Base-by-base conservation (phyloP, 2,888 invertebrate species). In the Philonicus albiceps region DNA sequence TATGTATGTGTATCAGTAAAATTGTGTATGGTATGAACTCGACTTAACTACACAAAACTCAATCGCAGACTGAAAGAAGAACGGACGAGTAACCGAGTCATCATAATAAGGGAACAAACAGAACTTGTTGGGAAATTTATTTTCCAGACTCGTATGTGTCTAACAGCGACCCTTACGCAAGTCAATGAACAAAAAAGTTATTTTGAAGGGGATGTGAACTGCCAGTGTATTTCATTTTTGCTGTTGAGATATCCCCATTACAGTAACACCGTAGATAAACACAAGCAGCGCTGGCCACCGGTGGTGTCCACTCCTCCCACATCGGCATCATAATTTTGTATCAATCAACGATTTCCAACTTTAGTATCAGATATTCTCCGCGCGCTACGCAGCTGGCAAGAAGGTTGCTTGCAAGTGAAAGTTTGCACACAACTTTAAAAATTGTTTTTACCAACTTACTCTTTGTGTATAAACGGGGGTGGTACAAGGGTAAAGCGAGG, bases 31-130 rank as follows among this genome's bases (percentile, higher is more conserved):
- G 75, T 86, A 86, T 80, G 64, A 86, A 72, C 83, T 86, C 86
- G 83, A 73, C 84, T 92, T 92, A 91, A 92, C 92, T 91, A 92
- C 92, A 92, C 92, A 92, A 91, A 92, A 92, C 91, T 92, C 92
- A 92, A 91, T 91, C 91, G 91, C 91, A 91, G 92, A 92, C 92
- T 92, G 91, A 91, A 92, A 91, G 91, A 91, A 91, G 91, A 91
- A 91, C 90, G 91, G 91, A 90, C 90, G 31, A 86, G 88, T 88
- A 83, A 86, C 88, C 85, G 40, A 87, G 80, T 87, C 80, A 87
- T 87, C 85, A 89, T 86, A 89, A 86, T 86, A 88, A 88, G 84
- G 89, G 89, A 89, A 87, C 87, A 85, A 88, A 89, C 86, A 88
- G 86, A 88, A 87, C 86, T 87, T 88, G 87, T 86, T 88, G 86